These are phyloP conservation scores for Siphamia tubifer DNA, from an alignment of 2,113 vertebrate species.

Conservation along the genomic window DNA sequence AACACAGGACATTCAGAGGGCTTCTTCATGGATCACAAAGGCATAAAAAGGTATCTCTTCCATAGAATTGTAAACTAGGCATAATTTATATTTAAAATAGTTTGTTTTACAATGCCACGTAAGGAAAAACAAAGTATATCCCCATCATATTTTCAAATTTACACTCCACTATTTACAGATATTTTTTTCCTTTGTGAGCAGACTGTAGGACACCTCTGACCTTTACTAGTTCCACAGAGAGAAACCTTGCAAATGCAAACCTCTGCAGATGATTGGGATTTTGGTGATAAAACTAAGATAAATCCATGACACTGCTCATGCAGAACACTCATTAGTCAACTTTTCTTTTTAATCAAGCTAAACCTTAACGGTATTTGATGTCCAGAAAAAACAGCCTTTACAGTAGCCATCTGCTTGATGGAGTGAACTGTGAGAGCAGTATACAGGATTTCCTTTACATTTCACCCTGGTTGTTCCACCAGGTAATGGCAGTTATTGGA, in stretches of 20 bases:
- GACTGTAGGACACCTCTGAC: conserved; percentile 8
- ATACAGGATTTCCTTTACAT: conserved; percentile 7
- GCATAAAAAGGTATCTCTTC: conserved; percentile 68
- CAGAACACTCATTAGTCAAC: conserved; percentile 24
- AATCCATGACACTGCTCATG: conserved; percentile 7
- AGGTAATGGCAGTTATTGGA: conserved; percentile 6
- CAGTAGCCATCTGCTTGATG: neutral
- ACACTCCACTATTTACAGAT: conserved; percentile 96
- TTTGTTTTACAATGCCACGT: conserved; percentile 88
- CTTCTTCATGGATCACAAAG: conserved; percentile 30
- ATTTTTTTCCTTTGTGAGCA: conserved; percentile 29
- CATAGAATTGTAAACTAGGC: conserved; percentile 76
- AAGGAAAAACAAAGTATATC: conserved; percentile 92
- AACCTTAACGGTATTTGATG: conserved; percentile 22
- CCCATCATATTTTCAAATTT: conserved; percentile 87
- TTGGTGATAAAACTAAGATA: conserved; percentile 1
- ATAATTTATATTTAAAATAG: conserved; percentile 82
- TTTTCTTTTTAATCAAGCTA: conserved; percentile 19
- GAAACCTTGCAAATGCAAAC: conserved; percentile 21
- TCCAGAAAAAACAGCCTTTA: conserved; percentile 9
- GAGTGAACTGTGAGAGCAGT: conserved; percentile 8
- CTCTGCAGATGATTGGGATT: conserved; percentile 4
- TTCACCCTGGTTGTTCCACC: conserved; percentile 23
- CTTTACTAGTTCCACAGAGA: conserved; percentile 1
- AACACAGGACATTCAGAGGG: neutral